Evolutionary conservation across 2,113 vertebrate genomes (phyloP), one percentile per base, ranked within the genome.

Genomic region (Carassius gibelio): DNA sequence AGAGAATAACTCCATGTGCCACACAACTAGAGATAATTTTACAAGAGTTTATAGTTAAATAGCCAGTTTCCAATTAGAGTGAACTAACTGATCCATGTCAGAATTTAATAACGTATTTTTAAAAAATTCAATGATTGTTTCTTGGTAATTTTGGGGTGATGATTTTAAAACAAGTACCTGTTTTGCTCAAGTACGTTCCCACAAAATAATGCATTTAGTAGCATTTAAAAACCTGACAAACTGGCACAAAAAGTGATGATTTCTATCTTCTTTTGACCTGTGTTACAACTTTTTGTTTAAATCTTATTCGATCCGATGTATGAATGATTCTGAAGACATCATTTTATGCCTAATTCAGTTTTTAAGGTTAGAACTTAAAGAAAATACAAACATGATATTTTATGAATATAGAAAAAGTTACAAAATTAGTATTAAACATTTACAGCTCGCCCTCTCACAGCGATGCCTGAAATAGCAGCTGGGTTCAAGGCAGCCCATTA

Each of bases 381-480:
- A 52, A 19, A 55, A 55, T 19, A 15, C 52, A 2, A 55, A 55
- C 52, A 55, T 17, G 15, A 55, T 55, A 55, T 55, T 17, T 55
- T 26, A 26, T 26, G 26, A 26, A 26, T 26, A 26, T 26, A 26
- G 26, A 26, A 26, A 26, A 26, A 26, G 26, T 26, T 26, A 26
- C 26, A 26, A 26, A 26, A 26, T 26, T 26, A 26, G 26, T 26
- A 26, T 26, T 26, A 26, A 26, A 26, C 26, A 26, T 26, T 36
- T 62, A 23, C 42, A 36, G 26, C 83, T 80, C 11, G 17, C 26
- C 23, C 30, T 77, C 26, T 42, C 42, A 50, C 45, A 75, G 62
- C 19, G 15, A 79, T 55, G 34, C 88, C 90, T 88, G 91, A 91
- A 93, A 92, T 91, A 92, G 88, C 78, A 88, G 30, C 86, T 88